Conservation (phyloP, 1,140 invertebrate species). For the Bombus fervidus region DNA sequence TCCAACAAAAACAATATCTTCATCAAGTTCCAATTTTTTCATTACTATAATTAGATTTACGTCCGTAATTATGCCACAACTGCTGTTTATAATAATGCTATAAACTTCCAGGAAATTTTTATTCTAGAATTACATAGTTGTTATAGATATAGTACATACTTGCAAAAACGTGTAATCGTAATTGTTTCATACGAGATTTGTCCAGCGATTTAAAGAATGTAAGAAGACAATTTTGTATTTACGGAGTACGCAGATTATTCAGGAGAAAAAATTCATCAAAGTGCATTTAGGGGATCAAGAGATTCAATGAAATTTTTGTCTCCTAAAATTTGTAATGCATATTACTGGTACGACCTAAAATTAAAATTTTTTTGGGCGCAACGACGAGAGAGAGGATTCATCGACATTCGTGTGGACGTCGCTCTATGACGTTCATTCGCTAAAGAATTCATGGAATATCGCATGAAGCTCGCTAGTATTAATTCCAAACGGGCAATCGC, state of each 20-base stretch:
- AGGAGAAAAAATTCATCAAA: background rate
- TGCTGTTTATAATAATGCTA: background rate
- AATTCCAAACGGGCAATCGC: conserved; percentile 12
- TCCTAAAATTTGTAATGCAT: background rate
- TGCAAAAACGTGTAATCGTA: background rate
- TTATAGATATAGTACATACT: background rate
- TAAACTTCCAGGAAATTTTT: background rate
- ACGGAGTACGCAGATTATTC: background rate
- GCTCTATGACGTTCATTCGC: background rate
- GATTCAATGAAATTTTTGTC: background rate
- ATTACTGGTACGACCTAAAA: background rate
- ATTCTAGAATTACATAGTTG: background rate
- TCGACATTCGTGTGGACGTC: background rate
- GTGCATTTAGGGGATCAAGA: background rate
- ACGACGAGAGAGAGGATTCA: background rate
- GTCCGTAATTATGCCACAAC: background rate
- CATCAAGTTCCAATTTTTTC: background rate
- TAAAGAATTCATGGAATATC: conserved; percentile 31
- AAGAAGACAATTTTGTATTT: background rate
- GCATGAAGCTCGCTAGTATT: background rate
- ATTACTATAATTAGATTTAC: background rate
- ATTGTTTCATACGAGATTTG: background rate
- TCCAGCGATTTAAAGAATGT: background rate
- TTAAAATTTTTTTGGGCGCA: conserved; percentile 7
- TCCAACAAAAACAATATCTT: background rate